Evolutionary conservation across 2,797 vertebrate species (phyloP).

Genomic region (Neostethus bicornis): DNA sequence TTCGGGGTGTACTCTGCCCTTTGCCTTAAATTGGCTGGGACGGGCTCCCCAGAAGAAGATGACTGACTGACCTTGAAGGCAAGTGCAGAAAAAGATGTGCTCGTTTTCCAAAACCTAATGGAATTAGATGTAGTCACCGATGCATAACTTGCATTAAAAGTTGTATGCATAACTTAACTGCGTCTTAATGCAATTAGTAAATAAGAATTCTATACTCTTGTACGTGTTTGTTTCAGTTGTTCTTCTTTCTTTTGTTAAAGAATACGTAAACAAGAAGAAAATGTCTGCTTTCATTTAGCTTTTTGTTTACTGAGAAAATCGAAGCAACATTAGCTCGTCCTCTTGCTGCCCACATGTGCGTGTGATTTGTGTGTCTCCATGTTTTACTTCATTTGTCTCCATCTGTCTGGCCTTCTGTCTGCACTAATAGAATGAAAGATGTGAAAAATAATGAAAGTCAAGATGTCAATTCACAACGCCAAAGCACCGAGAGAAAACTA

Average conservation of each 20-base stretch:
- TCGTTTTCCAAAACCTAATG: too few relatives aligned
- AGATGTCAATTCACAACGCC: constrained; percentile 18
- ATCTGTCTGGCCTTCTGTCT: constrained; percentile 30
- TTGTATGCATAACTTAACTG: too few relatives aligned
- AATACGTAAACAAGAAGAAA: background rate
- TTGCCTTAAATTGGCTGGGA: too few relatives aligned
- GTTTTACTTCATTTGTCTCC: constrained; percentile 43
- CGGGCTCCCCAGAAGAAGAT: too few relatives aligned
- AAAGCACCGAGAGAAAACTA: constrained; percentile 2
- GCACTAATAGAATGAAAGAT: constrained; percentile 26
- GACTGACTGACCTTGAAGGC: too few relatives aligned
- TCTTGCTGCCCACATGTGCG: constrained; percentile 44
- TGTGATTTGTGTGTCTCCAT: constrained; percentile 43
- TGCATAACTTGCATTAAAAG: too few relatives aligned
- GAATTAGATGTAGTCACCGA: too few relatives aligned
- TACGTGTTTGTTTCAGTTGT: background rate
- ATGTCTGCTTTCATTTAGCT: constrained; percentile 38
- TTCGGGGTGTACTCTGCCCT: too few relatives aligned
- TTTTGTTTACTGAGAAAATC: constrained; percentile 39
- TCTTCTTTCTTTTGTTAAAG: background rate
- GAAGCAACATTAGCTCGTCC: constrained; percentile 29
- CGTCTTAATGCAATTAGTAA: too few relatives aligned
- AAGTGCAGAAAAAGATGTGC: too few relatives aligned
- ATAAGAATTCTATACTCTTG: too few relatives aligned
- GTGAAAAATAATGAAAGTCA: constrained; percentile 21